Conservation (phyloP, 2,113 vertebrate species). For the Epinephelus moara region DNA sequence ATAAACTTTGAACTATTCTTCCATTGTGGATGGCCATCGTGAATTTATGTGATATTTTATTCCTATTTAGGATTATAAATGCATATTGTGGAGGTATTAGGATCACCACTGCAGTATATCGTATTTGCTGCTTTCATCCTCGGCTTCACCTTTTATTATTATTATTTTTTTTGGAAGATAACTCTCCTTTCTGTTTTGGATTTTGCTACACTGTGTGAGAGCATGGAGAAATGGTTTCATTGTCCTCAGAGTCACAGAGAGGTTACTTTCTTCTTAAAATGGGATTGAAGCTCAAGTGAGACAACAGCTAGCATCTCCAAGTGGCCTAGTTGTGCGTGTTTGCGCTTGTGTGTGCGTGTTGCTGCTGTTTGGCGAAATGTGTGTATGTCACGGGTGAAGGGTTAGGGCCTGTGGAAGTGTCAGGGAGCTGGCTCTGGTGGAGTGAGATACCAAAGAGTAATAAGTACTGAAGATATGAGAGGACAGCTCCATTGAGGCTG, state of each 20-base stretch:
- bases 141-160: constrained; percentile 19
- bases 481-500: constrained; percentile 70
- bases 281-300: constrained; percentile 46
- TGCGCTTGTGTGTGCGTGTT: constrained; percentile 17
- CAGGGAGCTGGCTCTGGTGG: constrained; percentile 63
- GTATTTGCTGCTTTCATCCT: constrained; percentile 33
- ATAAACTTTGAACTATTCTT: constrained; percentile 4
- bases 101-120: constrained; percentile 2
- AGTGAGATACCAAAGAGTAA: constrained; percentile 73
- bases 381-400: constrained; percentile 55
- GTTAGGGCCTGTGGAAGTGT: constrained; percentile 62
- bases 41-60: constrained; percentile 3
- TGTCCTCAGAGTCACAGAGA: constrained; percentile 52
- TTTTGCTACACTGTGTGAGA: constrained; percentile 22
- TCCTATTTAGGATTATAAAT: constrained; percentile 31
- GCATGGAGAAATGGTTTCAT: constrained; percentile 30
- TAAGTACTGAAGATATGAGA: constrained; percentile 60
- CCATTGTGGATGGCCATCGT: constrained; percentile 10
- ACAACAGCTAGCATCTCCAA: constrained; percentile 49
- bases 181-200: constrained; percentile 35
- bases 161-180: constrained; percentile 25
- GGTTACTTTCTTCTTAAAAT: constrained; percentile 45
- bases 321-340: constrained; percentile 37
- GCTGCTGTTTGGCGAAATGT: constrained; percentile 36
- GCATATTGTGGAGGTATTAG: constrained; percentile 18